Percentiles rank a stretch among this genome's conserved stretches.
Evolutionary conservation across 2,113 vertebrate species (phyloP).

Genomic region (Cynoglossus semilaevis): DNA sequence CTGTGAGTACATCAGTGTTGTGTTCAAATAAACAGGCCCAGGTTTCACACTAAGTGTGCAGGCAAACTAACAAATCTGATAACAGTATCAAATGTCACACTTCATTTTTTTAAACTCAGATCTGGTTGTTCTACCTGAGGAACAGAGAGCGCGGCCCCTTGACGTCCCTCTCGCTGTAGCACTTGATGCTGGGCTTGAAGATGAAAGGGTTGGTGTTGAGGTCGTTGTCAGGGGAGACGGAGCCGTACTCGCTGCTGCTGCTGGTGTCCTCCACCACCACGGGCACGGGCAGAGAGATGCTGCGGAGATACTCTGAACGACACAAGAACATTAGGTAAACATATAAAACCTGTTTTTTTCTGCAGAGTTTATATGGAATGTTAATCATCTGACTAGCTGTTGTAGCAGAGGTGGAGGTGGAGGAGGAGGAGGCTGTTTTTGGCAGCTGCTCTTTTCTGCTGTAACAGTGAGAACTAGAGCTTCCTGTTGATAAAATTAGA

Average conservation of each 20-base stretch:
- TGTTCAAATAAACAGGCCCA: too few relatives aligned
- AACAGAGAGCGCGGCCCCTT: constrained; percentile 88
- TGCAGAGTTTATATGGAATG: too few relatives aligned
- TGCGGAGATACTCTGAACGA: constrained; percentile 88
- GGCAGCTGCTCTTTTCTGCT: too few relatives aligned
- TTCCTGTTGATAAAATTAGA: too few relatives aligned
- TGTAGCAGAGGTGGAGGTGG: too few relatives aligned
- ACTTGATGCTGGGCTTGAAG: constrained; percentile 91
- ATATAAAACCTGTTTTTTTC: neutral
- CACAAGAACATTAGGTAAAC: neutral
- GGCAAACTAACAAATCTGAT: too few relatives aligned
- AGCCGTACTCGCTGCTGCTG: constrained; percentile 97
- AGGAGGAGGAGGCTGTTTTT: too few relatives aligned
- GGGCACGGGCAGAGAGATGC: constrained; percentile 93
- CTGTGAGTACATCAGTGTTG: too few relatives aligned
- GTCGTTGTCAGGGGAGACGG: constrained; percentile 95
- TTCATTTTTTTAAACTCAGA: neutral
- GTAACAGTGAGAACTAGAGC: too few relatives aligned
- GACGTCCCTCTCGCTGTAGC: constrained; percentile 89
- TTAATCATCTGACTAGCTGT: too few relatives aligned
- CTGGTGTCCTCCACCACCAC: constrained; percentile 96
- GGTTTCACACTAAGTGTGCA: too few relatives aligned
- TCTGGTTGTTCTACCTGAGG: constrained; percentile 78
- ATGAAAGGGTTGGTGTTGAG: constrained; percentile 91
- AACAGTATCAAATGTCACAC: too few relatives aligned